phyloP scores from a whole-genome alignment of 2,888 invertebrate species.

The Onchidella celtica region DNA sequence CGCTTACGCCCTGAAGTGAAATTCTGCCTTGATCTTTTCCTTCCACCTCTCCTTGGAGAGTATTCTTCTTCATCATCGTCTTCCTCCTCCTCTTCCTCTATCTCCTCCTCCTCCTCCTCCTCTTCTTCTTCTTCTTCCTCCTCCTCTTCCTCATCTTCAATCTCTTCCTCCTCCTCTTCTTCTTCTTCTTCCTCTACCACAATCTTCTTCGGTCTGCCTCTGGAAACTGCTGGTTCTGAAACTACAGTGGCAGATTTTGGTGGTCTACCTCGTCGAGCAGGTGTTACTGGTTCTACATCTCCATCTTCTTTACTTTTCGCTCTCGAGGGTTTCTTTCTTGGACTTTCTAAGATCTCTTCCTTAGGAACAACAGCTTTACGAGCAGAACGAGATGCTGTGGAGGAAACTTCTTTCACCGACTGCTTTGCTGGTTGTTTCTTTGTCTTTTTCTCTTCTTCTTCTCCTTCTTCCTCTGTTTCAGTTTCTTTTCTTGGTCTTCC shows the following conservation, averaged over 20 bases:
- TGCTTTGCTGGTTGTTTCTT: not conserved
- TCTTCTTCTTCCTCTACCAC: conserved; percentile 52
- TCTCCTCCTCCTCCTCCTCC: conserved; percentile 52
- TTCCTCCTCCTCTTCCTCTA: conserved; percentile 32
- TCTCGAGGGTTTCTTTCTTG: conserved; percentile 25
- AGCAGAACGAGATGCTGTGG: not conserved
- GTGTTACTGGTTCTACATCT: conserved; percentile 48
- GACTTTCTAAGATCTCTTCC: not conserved
- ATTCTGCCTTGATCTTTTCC: conserved; percentile 15
- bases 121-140: conserved; percentile 56
- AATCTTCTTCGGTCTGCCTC: conserved; percentile 54
- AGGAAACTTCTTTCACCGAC: conserved; percentile 1
- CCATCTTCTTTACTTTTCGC: conserved; percentile 49
- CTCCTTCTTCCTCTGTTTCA: conserved; percentile 44
- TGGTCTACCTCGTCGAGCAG: conserved; percentile 57
- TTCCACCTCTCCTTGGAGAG: conserved; percentile 13
- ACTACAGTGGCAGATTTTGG: conserved; percentile 32
- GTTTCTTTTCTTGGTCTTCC: conserved; percentile 57
- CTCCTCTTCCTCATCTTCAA: conserved; percentile 43
- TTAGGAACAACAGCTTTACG: conserved; percentile 25
- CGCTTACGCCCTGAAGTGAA: conserved; percentile 27
- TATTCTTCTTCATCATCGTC: conserved; percentile 43
- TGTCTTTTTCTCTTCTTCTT: conserved; percentile 17
- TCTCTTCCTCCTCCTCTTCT: conserved; percentile 43
- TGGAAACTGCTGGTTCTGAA: conserved; percentile 6